A percentile compares a stretch with the other conserved stretches of the same genome.
These are phyloP conservation scores for Drosophila pseudotakahashii DNA, from an alignment of 2,888 invertebrate species.

Conservation along the genomic window DNA sequence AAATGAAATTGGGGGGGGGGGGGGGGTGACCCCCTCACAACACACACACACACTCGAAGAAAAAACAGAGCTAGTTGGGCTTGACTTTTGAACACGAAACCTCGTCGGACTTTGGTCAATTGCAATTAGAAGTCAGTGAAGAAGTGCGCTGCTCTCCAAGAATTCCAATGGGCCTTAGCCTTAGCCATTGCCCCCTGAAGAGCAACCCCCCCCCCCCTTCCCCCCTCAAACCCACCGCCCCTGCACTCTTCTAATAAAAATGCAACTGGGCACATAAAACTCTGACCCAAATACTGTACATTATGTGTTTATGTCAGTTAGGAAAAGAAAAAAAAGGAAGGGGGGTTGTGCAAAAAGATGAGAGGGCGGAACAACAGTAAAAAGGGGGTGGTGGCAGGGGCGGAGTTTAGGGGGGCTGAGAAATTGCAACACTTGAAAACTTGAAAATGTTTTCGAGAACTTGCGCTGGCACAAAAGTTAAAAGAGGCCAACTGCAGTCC, in stretches of 20 bases:
- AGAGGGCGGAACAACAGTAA: conserved; percentile 20
- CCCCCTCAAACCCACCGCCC: not conserved
- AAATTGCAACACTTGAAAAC: conserved; percentile 77
- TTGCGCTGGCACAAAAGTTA: conserved; percentile 57
- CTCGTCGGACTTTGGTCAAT: conserved; percentile 69
- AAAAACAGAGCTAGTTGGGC: conserved; percentile 17
- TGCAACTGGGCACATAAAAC: conserved; percentile 48
- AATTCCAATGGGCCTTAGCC: conserved; percentile 37
- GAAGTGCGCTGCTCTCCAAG: conserved; percentile 45
- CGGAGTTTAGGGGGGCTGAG: conserved; percentile 28
- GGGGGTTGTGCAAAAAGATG: not conserved
- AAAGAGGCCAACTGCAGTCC: conserved; percentile 52
- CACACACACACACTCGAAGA: not conserved
- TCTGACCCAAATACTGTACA: conserved; percentile 72
- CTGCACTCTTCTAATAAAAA: conserved; percentile 41
- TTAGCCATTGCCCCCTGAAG: not conserved
- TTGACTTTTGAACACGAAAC: conserved; percentile 32
- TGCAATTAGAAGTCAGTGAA: conserved; percentile 72
- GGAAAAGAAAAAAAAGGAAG: conserved; percentile 2
- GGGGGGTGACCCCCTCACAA: too few relatives aligned
- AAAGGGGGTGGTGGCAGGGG: not conserved
- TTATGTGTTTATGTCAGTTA: conserved; percentile 60
- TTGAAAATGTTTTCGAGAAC: conserved; percentile 74
- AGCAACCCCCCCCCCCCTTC: not conserved
- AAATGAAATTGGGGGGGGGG: conserved; percentile 53